Base-by-base conservation (phyloP, 2,113 vertebrate genomes). In the Phaethon lepturus region DNA sequence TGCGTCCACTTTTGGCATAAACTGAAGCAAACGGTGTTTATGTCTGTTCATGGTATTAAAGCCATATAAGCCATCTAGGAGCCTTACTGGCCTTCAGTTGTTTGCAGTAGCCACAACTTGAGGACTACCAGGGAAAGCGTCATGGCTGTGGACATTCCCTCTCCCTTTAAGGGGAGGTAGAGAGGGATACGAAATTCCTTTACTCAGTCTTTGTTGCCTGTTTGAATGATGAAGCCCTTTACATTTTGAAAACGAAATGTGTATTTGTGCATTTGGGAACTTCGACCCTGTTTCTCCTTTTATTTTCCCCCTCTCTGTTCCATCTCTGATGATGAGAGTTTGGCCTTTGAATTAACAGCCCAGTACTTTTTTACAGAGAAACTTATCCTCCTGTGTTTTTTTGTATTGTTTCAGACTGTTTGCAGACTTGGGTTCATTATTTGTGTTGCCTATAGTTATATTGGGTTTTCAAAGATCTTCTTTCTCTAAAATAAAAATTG, bases 91-190 rank as follows among this genome's bases (percentile, higher is more conserved):
- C 33, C 23, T 47, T 75, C 29, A 13, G 7, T 6, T 69, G 7
- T 59, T 67, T 25, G 33, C 18, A 13, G 11, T 31, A 45, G 38
- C n/a, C 52, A 35, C 6, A 58, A 15, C 20, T 25, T 0, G 0
- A 56, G 26, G 42, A 17, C 7, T 44, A 18, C 13, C 13, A 62
- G 14, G 25, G 19, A 62, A 66, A 82, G 18, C 1, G 5, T 47
- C 38, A 4, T 0, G 2, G 8, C 31, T 83, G 17, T 63, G 35
- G 19, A 7, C 6, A 6, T 78, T 60, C 6, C 24, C 5, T 33
- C 3, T 53, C 8, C 4, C 24, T 72, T 15, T 62, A 11, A 33
- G 12, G 4, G 22, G 8, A 86, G 50, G 6, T 4, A 42, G 35
- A 76, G 49, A 2, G 4, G 8, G 1, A 10, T 22, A 29, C 7